phyloP scores from a whole-genome alignment of 2,888 invertebrate species.

The Drosophila antonietae region DNA sequence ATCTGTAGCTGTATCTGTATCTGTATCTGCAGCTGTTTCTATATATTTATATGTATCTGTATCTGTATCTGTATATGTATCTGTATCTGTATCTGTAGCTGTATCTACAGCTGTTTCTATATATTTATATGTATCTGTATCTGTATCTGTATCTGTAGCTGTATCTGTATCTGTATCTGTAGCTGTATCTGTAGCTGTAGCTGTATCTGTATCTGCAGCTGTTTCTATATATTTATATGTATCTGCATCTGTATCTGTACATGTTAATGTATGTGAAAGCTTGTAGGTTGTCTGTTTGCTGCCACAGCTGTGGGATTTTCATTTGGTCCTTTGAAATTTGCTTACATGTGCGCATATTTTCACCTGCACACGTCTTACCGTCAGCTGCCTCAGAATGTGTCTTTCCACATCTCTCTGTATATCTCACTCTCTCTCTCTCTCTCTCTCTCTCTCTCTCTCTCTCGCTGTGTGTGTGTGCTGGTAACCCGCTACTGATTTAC shows the following conservation, averaged over 20 bases:
- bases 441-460: no score
- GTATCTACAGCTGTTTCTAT: background rate
- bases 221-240: conserved; percentile 14
- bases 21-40: background rate
- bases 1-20: conserved; percentile 4
- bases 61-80: background rate
- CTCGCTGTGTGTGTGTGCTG: conserved; percentile 41
- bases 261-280: background rate
- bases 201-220: background rate
- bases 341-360: conserved; percentile 78
- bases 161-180: background rate
- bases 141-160: background rate
- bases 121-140: background rate
- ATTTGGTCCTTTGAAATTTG: conserved; percentile 65
- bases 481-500: conserved; percentile 79
- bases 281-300: conserved; percentile 7
- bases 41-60: background rate
- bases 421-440: background rate
- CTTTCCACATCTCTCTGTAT: conserved; percentile 11
- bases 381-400: conserved; percentile 29
- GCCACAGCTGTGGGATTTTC: conserved; percentile 36
- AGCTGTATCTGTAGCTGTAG: background rate
- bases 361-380: conserved; percentile 60
- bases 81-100: conserved; percentile 17
- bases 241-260: background rate